Percentiles rank a stretch among this genome's conserved stretches.
Evolutionary conservation across 2,113 vertebrate genomes (phyloP).

Genomic region (Aldabrachelys gigantea): DNA sequence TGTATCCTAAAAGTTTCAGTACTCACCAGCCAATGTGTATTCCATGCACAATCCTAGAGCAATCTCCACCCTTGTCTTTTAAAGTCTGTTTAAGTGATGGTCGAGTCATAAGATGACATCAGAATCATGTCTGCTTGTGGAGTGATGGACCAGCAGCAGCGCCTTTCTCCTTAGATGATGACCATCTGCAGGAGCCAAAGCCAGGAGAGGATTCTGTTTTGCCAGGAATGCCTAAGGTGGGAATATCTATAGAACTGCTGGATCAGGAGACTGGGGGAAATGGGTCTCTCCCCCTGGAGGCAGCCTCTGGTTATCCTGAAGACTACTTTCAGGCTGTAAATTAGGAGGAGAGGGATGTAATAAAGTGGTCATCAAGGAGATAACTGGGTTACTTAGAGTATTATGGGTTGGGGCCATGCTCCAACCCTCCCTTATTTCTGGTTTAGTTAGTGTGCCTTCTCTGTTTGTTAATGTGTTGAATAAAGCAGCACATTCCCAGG

Average conservation of each 20-base stretch:
- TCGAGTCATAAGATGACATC: background rate
- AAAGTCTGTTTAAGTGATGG: background rate
- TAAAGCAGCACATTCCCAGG: background rate
- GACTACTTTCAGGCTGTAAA: conserved; percentile 67
- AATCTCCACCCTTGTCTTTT: background rate
- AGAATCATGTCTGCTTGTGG: background rate
- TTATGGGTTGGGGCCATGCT: background rate
- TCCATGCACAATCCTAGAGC: background rate
- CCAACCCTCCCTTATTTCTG: background rate
- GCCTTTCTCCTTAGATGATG: background rate
- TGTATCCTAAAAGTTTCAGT: background rate
- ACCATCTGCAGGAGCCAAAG: background rate
- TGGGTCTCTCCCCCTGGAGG: background rate
- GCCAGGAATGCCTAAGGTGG: background rate
- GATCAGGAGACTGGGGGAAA: background rate
- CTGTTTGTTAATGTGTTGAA: background rate
- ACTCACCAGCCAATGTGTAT: background rate
- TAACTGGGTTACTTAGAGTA: background rate
- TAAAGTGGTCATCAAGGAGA: background rate
- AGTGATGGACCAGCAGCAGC: background rate
- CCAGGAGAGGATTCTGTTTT: background rate
- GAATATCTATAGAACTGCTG: background rate
- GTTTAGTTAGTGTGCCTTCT: background rate
- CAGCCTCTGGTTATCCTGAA: conserved; percentile 28
- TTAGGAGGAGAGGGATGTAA: background rate